A percentile compares a stretch with the other conserved stretches of the same genome.
Evolutionary conservation across 2,797 vertebrate genomes (phyloP).

Genomic region (Pseudochromis fuscus): DNA sequence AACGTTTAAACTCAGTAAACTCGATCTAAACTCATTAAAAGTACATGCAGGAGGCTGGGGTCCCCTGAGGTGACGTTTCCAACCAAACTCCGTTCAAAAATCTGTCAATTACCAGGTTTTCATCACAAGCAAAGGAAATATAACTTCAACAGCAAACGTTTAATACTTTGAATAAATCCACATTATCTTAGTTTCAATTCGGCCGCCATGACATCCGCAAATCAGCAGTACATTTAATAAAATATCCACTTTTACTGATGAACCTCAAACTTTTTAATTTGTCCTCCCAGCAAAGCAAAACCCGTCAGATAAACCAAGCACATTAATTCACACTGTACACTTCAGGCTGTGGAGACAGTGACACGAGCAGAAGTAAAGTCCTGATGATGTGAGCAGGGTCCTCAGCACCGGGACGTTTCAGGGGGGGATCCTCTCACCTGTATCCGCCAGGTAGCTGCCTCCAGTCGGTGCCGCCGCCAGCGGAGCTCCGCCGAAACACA

Average conservation of each 20-base stretch:
- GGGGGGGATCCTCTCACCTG: constrained; percentile 62
- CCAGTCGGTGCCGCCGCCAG: constrained; percentile 37
- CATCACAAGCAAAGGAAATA: fast-evolving
- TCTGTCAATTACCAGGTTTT: fast-evolving
- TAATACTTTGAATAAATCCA: fast-evolving
- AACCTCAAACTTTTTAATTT: neutral
- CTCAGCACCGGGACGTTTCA: fast-evolving
- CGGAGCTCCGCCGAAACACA: constrained; percentile 29
- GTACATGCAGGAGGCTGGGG: fast-evolving
- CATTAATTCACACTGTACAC: neutral
- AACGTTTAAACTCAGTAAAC: neutral
- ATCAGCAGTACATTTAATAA: fast-evolving
- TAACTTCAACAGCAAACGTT: fast-evolving
- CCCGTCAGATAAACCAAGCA: neutral
- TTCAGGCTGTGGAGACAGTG: fast-evolving
- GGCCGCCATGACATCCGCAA: neutral
- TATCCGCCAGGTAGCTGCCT: constrained; percentile 26
- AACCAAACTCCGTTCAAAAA: constrained; percentile 28
- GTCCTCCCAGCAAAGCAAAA: neutral
- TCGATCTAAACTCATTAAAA: neutral
- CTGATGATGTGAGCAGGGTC: fast-evolving
- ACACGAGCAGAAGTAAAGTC: neutral
- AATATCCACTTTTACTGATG: neutral
- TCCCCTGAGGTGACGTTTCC: neutral
- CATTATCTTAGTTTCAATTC: neutral